Conservation (phyloP, 2,113 vertebrate genomes). For the Atrichornis clamosus region DNA sequence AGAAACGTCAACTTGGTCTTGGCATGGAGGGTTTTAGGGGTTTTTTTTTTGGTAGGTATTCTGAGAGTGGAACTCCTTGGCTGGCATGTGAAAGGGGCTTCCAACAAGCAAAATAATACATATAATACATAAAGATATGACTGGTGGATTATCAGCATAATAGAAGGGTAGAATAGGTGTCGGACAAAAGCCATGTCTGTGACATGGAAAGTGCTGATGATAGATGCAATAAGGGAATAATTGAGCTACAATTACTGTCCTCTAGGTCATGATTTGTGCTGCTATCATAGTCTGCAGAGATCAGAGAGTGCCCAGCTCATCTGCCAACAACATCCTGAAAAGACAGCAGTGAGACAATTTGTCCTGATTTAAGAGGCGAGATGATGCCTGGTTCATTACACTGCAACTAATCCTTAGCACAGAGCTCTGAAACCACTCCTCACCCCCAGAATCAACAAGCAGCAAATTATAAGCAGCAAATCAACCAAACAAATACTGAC, state of each 20-base stretch:
- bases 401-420: neutral
- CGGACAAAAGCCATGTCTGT: neutral
- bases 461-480: neutral
- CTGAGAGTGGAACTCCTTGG: neutral
- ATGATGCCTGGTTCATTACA: neutral
- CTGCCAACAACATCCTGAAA: neutral
- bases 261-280: neutral
- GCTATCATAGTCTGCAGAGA: neutral
- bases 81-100: neutral
- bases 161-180: neutral
- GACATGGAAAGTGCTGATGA: neutral
- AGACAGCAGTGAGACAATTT: neutral
- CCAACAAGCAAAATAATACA: neutral
- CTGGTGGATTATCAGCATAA: neutral
- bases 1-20: neutral
- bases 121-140: neutral
- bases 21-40: neutral
- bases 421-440: neutral
- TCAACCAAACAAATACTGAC: too few relatives aligned
- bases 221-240: neutral
- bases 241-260: neutral
- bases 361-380: neutral
- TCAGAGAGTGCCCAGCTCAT: neutral
- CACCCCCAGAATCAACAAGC: neutral
- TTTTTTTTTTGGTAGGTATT: neutral